phyloP scores from a whole-genome alignment of 1,140 invertebrate species.

The Rhizoglyphus robini region DNA sequence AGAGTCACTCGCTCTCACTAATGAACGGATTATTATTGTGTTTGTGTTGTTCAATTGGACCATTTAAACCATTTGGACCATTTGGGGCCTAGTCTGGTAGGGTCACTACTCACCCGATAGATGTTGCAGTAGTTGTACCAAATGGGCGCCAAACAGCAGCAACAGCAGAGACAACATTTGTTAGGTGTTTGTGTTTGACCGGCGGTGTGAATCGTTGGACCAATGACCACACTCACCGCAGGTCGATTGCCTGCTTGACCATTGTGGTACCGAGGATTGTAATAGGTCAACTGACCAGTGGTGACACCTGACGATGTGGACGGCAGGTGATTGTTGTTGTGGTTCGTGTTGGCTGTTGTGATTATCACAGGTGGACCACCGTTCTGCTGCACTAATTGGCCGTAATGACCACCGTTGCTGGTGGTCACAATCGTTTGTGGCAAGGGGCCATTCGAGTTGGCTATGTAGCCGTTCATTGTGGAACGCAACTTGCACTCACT shows the following conservation, averaged over 20 bases:
- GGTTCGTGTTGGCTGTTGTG: not conserved
- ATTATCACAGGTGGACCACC: not conserved
- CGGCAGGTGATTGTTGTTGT: not conserved
- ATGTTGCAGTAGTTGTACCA: not conserved
- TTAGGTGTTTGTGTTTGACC: not conserved
- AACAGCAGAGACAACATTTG: not conserved
- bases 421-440: not conserved
- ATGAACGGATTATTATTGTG: too few relatives aligned
- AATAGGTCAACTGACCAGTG: not conserved
- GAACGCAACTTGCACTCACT: not conserved
- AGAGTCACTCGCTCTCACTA: too few relatives aligned
- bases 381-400: not conserved
- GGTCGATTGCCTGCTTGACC: not conserved
- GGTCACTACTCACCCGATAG: not conserved
- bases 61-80: too few relatives aligned
- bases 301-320: not conserved
- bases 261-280: not conserved
- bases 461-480: constrained; percentile 6
- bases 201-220: not conserved
- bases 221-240: not conserved
- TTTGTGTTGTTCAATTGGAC: too few relatives aligned
- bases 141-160: constrained; percentile 8
- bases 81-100: too few relatives aligned
- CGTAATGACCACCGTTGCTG: not conserved
- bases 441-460: not conserved